Base-by-base conservation (phyloP, 2,888 invertebrate species). In the Lutraria lutraria region DNA sequence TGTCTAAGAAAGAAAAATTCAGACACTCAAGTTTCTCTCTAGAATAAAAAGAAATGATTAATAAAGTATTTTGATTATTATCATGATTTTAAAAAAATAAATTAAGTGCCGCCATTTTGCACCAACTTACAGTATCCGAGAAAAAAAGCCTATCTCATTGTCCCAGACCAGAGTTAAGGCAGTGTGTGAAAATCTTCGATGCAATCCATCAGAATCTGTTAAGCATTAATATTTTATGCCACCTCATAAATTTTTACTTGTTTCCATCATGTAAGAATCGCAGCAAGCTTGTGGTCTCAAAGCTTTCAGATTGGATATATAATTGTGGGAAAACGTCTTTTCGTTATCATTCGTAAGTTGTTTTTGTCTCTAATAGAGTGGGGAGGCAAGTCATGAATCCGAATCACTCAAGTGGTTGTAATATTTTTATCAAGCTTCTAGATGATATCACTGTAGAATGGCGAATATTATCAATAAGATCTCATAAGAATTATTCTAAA, bases 361-460 rank as follows among this genome's bases (percentile, higher is more conserved):
- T 91, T 89, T 89, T 88, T 88, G 88, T 83, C 89, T 76, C 89
- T 76, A 63, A 54, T 72, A 31, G 31, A 81, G 60, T 60, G 31
- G 82, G 43, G 81, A 76, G 76, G 60, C 81, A 88, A 89, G 90
- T 86, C 91, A 91, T 89, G 91, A 89, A 80, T 89, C 91, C 86
- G 88, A 87, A 72, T 91, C 89, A 87, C 89, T 91, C 89, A 91
- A 91, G 91, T 91, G 91, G 83, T 91, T 91, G 91, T 88, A 88
- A 88, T 83, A 83, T 89, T 91, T 88, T 89, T 86, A 90, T 88
- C 89, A 89, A 88, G 91, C 89, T 34, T 88, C 86, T 83, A 88
- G 91, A 91, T 91, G 86, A 89, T 91, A 91, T 91, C 91, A 10
- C 54, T 60, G 81, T 86, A 86, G 83, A 87, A 91, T 88, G 81